Evolutionary conservation across 2,113 vertebrate species (phyloP), one percentile per base, ranked within the genome.

Genomic region (Sinosuthora webbiana): DNA sequence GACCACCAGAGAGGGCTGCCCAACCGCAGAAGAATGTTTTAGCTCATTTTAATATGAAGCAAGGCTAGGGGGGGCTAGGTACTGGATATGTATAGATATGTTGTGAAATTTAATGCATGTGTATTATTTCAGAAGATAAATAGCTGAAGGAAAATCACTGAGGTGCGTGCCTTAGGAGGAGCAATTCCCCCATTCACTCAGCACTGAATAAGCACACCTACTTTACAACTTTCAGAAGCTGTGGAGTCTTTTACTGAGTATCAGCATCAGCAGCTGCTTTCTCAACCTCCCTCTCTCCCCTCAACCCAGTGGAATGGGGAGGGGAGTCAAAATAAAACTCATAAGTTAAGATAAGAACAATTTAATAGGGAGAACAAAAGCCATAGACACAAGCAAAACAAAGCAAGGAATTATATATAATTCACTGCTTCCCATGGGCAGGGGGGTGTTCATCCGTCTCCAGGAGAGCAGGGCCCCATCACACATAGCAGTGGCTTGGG

Each of bases 401-500:
- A 49, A 64, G 15, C 35, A 42, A 56, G 31, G 19, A 57, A 74
- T 42, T 56, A n/a, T n/a, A n/a, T n/a, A n/a, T n/a, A 17, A 35
- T 18, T 71, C 20, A 49, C 16, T 64, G 13, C 35, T 56, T 41
- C 35, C 42, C 35, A 28, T 15, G 18, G 22, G 25, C 14, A 33
- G 37, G 35, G 1, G 2, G 6, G 5, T 73, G 41, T 27, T 71
- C 31, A 42, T 30, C 65, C 57, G 31, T 6, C 30, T 71, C 16
- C 35, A 49, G 42, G 35, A 50, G 11, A 44, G 22, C 25, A 50
- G 21, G 31, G 17, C 21, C 30, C 25, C 27, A 49, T 42, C 50
- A 31, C 0, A 0, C 7, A 8, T 6, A 21, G 5, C 4, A 2
- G 17, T 31, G 25, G 35, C 35, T 37, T 50, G 50, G 35, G 18